phyloP scores from a whole-genome alignment of 2,888 invertebrate genomes.

The Sycophila texana region DNA sequence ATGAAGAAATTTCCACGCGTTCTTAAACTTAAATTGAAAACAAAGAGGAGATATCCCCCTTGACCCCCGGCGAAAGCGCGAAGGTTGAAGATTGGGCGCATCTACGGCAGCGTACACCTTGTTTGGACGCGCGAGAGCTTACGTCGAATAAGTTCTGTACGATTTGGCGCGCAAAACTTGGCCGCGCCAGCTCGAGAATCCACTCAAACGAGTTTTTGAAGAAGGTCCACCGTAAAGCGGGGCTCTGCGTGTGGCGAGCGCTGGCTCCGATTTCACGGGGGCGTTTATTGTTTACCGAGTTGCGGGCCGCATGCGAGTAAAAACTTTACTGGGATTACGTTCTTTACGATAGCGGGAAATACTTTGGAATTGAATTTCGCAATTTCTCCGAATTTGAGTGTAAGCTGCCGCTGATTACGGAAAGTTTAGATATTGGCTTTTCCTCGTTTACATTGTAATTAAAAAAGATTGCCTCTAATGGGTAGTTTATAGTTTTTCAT shows the following conservation, averaged over 20 bases:
- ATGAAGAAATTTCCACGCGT: neutral
- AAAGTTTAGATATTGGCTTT: no score
- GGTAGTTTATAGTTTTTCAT: no score
- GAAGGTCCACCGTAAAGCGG: conserved; percentile 4
- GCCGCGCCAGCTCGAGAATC: neutral
- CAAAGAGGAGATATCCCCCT: neutral
- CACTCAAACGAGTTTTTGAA: neutral
- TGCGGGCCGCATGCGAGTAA: neutral
- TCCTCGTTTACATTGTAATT: no score
- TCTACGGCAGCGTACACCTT: no score
- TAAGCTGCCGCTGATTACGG: conserved; percentile 6
- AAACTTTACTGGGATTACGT: neutral
- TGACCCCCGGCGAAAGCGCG: neutral
- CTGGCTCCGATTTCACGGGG: conserved; percentile 6
- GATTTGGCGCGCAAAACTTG: neutral
- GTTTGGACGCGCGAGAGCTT: neutral
- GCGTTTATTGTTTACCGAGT: conserved; percentile 38
- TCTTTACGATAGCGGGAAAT: neutral
- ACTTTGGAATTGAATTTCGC: conserved; percentile 20
- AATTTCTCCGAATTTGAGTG: neutral
- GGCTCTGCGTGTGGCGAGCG: neutral
- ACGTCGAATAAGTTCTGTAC: conserved; percentile 4
- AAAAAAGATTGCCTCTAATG: no score
- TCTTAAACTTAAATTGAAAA: conserved; percentile 17
- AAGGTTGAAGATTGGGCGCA: neutral